These are phyloP conservation scores for Capreolus pygargus DNA, from an alignment of 2,113 vertebrate genomes.

Conservation along the genomic window DNA sequence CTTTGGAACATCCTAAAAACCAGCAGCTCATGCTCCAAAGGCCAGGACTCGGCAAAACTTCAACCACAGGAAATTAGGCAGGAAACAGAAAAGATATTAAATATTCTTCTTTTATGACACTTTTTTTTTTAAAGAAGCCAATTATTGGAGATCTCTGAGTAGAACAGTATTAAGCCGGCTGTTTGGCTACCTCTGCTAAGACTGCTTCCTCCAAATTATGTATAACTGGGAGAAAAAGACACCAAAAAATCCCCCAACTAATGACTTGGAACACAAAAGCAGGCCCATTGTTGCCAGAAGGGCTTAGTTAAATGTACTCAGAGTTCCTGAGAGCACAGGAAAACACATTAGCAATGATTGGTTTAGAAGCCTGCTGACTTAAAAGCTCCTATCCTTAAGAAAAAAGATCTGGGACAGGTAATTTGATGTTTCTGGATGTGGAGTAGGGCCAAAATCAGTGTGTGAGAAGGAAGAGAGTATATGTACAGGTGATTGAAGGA, in stretches of 20 bases:
- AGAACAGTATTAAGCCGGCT: not conserved
- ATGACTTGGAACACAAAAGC: constrained; percentile 20
- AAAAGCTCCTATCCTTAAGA: not conserved
- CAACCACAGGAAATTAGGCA: constrained; percentile 27
- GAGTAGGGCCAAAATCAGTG: not conserved
- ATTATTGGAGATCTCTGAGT: constrained; percentile 6
- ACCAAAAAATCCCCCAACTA: not conserved
- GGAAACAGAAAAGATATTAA: constrained; percentile 20
- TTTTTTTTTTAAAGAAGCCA: not conserved
- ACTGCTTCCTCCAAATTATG: constrained; percentile 12
- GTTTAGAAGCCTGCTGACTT: constrained; percentile 23
- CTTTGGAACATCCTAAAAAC: constrained; percentile 11
- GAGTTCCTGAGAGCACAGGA: not conserved
- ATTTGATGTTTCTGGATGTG: not conserved
- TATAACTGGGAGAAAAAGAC: not conserved
- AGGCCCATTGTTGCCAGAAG: not conserved
- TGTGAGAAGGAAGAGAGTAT: not conserved
- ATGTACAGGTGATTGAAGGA: not conserved
- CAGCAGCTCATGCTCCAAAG: not conserved
- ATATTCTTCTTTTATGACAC: not conserved
- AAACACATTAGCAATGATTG: not conserved
- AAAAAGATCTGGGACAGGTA: not conserved
- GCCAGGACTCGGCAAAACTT: not conserved
- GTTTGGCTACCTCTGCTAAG: not conserved
- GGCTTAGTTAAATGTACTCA: constrained; percentile 19